Evolutionary conservation across 2,113 vertebrate genomes (phyloP), one percentile per base, ranked within the genome.

Genomic region (Chelonoidis abingdonii): DNA sequence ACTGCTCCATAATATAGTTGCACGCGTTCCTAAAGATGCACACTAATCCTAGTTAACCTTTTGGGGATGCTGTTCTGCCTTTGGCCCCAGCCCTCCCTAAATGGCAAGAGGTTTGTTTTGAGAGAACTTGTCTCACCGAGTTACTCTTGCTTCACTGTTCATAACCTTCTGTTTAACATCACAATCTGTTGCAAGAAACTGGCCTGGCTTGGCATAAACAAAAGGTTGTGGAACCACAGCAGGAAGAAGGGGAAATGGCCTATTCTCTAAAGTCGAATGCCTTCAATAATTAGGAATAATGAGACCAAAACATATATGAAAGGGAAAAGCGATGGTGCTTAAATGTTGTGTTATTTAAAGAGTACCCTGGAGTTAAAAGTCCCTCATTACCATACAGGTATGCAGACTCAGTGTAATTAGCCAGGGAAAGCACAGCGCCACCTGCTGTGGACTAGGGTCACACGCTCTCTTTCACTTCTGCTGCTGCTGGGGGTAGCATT

Each of bases 261-360:
- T 97, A 54, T 96, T 92, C 96, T 97, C 91, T 88, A 88, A 97
- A 98, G 94, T 90, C 94, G 92, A 89, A 88, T 59, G 83, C 90
- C 80, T 95, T 91, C 62, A 80, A 50, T 97, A 95, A 97, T 97
- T 97, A 97, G 96, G 97, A 96, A 94, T 87, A 1, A 94, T 93
- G 41, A 69, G 41, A 95, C 87, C 92, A 88, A 92, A 92, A 95
- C 72, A 89, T 84, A 95, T n/a, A 17, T 96, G 97, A 90, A 97
- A 96, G 91, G 94, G 65, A 86, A 57, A 62, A 94, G 52, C 79
- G 87, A 84, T 72, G 93, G 83, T 25, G 47, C 96, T 96, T 92
- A 89, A 83, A 17, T 59, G 85, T 87, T 89, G 94, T n/a, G 4
- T 97, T 93, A 95, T 95, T 96, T 95, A 96, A 97, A 97, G 97